phyloP scores from a whole-genome alignment of 1,140 invertebrate genomes.

The Micrasema minimum region DNA sequence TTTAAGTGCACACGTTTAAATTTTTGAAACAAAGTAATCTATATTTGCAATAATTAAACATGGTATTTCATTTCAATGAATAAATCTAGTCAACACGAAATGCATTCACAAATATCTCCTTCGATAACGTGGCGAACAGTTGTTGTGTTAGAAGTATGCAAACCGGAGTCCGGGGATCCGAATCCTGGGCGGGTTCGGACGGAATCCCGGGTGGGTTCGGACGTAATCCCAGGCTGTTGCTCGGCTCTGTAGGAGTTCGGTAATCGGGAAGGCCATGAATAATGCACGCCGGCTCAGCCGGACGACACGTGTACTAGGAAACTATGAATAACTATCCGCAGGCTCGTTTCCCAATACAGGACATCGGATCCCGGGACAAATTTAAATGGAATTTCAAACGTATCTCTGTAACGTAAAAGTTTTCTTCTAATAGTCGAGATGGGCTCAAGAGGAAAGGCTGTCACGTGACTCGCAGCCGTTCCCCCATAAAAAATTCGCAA shows the following conservation, averaged over 20 bases:
- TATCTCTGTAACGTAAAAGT: too few species aligned
- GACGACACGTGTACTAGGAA: slow-evolving; percentile 25
- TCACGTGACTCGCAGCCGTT: too few species aligned
- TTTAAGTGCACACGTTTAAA: too few species aligned
- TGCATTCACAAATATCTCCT: not conserved
- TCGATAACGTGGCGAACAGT: slow-evolving; percentile 6
- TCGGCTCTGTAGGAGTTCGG: slow-evolving; percentile 1
- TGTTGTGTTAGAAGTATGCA: slow-evolving; percentile 1
- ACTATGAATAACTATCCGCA: slow-evolving; percentile 21
- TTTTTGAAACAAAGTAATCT: too few species aligned
- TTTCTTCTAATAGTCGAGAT: too few species aligned
- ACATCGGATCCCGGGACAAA: not conserved
- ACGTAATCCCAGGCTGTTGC: slow-evolving; percentile 17
- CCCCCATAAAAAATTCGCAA: too few species aligned
- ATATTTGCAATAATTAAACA: too few species aligned
- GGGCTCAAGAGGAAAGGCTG: too few species aligned
- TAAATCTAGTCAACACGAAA: too few species aligned
- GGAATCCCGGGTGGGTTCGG: not conserved
- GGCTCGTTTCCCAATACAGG: not conserved
- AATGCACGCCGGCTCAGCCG: slow-evolving; percentile 17
- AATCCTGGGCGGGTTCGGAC: not conserved
- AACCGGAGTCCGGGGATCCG: not conserved
- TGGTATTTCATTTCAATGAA: too few species aligned
- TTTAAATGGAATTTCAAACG: too few species aligned
- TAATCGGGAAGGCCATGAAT: slow-evolving; percentile 27